A percentile compares a stretch with the other conserved stretches of the same genome.
These are phyloP conservation scores for Conger conger DNA, from an alignment of 2,113 vertebrate species.

Conservation along the genomic window DNA sequence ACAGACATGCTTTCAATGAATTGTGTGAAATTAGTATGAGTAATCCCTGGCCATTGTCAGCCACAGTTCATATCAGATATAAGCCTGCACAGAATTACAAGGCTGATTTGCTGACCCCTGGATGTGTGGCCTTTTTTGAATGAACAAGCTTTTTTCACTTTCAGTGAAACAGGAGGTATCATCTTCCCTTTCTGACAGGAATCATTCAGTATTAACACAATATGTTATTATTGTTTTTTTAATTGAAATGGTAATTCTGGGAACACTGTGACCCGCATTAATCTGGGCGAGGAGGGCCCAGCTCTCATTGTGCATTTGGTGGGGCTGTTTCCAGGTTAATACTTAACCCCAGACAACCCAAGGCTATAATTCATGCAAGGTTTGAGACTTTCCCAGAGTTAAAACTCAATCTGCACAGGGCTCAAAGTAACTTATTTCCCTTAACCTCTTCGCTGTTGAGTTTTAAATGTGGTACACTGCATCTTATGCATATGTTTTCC, in stretches of 20 bases:
- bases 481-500: neutral
- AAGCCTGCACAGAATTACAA: slow-evolving; percentile 58
- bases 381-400: slow-evolving; percentile 6
- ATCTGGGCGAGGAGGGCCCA: slow-evolving; percentile 74
- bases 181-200: slow-evolving; percentile 73
- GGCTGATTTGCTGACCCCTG: slow-evolving; percentile 63
- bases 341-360: slow-evolving; percentile 38
- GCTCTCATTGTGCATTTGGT: slow-evolving; percentile 81
- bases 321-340: slow-evolving; percentile 65
- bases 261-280: slow-evolving; percentile 84
- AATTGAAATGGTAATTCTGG: slow-evolving; percentile 90
- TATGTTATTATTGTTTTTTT: slow-evolving; percentile 83
- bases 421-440: neutral
- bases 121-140: slow-evolving; percentile 68
- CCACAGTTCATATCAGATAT: slow-evolving; percentile 36
- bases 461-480: neutral
- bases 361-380: slow-evolving; percentile 32
- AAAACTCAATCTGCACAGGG: slow-evolving; percentile 24
- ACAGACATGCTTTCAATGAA: slow-evolving; percentile 18
- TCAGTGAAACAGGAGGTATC: slow-evolving; percentile 72
- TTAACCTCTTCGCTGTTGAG: neutral
- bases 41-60: slow-evolving; percentile 65
- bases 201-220: slow-evolving; percentile 77
- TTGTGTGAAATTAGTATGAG: slow-evolving; percentile 13
- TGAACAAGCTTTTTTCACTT: slow-evolving; percentile 76